Base-by-base conservation (phyloP, 2,888 invertebrate species). In the Drosophila neutralis region DNA sequence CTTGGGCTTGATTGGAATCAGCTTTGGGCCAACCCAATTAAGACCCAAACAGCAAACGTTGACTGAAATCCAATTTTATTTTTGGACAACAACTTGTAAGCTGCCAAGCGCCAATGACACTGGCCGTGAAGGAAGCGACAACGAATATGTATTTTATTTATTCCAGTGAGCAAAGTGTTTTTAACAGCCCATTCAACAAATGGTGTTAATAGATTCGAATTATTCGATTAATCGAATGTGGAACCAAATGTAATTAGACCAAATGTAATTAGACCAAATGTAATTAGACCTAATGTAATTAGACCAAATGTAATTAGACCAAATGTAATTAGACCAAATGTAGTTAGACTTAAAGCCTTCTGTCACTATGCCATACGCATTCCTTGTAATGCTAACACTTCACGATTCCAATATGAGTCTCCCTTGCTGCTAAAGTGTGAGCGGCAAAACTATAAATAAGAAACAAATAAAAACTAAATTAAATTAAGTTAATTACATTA, bases 1-100 rank as follows among this genome's bases (percentile, higher is more conserved):
- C 33, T 52, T 64, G 21, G 40, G 52, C 18, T 56, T 59, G 58
- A 18, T 54, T 60, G n/a, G 33, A 35, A 33, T 35, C 24, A 33
- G 7, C 67, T 61, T 24, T 57, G 40, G 31, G n/a, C 74, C 38
- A 45, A 29, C 65, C 61, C 71, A 75, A 78, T 71, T 76, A 66
- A 68, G 70, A 64, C 73, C 53, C 66, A 61, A 61, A 74, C 69
- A 53, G 65, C 74, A 42, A 69, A 58, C 66, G 68, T 65, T 80
- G 75, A 67, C 79, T 52, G 66, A 75, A 71, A 69, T 57, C 57
- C 76, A 76, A 83, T 29, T 49, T 29, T 83, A 80, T 69, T 78
- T 73, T 74, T 7, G 49, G 73, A 42, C 59, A 60, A 74, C 61
- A 69, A 51, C 60, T 67, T 66, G 10, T 27, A 35, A n/a, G 7